phyloP scores from a whole-genome alignment of 2,113 vertebrate genomes.

The Ceyx margarethae region DNA sequence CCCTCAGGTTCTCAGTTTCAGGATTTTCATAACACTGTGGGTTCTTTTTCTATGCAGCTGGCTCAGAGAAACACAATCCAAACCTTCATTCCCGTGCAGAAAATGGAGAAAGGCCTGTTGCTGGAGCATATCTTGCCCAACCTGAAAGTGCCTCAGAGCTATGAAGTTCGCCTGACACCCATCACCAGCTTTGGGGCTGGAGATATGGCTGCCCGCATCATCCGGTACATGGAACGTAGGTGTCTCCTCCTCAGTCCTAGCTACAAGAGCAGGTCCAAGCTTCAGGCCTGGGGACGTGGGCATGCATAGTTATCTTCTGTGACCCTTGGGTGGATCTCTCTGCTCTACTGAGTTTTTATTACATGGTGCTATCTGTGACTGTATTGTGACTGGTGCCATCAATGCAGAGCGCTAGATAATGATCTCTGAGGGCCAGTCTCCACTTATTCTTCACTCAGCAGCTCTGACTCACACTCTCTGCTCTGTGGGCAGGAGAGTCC shows the following conservation, averaged over 20 bases:
- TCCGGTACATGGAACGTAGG: conserved; percentile 96
- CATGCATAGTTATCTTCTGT: neutral
- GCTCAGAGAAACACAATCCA: conserved; percentile 79
- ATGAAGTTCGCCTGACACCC: conserved; percentile 90
- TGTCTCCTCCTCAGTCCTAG: conserved; percentile 32
- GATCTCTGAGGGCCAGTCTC: neutral
- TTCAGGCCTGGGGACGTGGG: neutral
- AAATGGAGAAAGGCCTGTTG: conserved; percentile 86
- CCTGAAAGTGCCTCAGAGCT: conserved; percentile 88
- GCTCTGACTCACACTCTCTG: accelerated
- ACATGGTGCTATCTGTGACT: accelerated
- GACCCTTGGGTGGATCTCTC: neutral
- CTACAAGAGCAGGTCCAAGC: neutral
- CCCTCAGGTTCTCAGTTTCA: neutral
- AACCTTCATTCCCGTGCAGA: conserved; percentile 84
- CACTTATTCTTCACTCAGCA: neutral
- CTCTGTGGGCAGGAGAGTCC: neutral
- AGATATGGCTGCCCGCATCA: conserved; percentile 83
- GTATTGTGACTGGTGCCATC: neutral
- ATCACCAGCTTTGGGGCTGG: conserved; percentile 89
- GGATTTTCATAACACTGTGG: neutral
- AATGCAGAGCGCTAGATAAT: neutral
- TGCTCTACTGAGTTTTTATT: neutral
- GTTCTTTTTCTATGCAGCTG: conserved; percentile 66
- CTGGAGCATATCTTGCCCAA: conserved; percentile 84